Percentiles rank a stretch among this genome's conserved stretches.
Conservation (phyloP, 2,113 vertebrate species). For the Fulica atra region DNA sequence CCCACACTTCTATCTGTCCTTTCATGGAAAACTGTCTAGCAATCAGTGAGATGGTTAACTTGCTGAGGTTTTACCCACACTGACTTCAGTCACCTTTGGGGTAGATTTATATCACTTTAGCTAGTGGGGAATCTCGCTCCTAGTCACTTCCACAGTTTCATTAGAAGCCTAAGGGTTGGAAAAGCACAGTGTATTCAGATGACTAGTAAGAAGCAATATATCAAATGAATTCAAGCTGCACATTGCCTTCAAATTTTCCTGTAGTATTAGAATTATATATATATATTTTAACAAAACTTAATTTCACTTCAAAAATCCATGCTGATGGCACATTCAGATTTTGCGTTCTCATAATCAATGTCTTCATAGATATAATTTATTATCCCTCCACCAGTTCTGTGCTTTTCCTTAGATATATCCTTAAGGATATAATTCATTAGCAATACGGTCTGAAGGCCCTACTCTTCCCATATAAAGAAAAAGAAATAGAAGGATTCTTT, state of each 20-base stretch:
- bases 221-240: neutral
- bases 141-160: neutral
- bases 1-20: neutral
- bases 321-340: neutral
- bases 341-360: neutral
- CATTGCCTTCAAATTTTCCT: neutral
- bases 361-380: neutral
- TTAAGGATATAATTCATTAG: neutral
- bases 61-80: neutral
- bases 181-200: neutral
- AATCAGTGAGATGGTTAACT: neutral
- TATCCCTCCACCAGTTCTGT: neutral
- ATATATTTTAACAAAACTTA: neutral
- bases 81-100: neutral
- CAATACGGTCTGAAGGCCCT: neutral
- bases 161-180: neutral
- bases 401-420: neutral
- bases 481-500: neutral
- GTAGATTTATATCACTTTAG: neutral
- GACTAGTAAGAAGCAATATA: neutral
- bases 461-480: neutral
- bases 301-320: slow-evolving; percentile 11
- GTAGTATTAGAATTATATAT: neutral
- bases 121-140: neutral
- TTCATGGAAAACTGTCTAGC: neutral